phyloP scores from a whole-genome alignment of 1,140 invertebrate species.

The Formica exsecta region DNA sequence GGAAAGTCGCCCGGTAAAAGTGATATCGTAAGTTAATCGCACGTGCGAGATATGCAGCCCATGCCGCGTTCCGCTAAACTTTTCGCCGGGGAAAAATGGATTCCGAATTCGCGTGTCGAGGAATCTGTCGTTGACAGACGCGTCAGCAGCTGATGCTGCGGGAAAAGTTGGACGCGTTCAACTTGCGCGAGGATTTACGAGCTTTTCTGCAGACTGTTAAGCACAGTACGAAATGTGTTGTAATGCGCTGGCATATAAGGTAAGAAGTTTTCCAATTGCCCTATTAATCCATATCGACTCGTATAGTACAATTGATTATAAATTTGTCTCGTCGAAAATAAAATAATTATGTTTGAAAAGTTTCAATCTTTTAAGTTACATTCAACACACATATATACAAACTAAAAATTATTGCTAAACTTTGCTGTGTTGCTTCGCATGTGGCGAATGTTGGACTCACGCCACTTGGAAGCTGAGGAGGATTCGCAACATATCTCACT shows the following conservation, averaged over 20 bases:
- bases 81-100: constrained; percentile 32
- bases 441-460: constrained; percentile 31
- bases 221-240: constrained; percentile 12
- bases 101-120: constrained; percentile 42
- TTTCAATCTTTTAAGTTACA: neutral
- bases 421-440: neutral
- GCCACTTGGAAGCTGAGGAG: constrained; percentile 25
- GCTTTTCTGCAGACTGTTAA: constrained; percentile 16
- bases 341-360: neutral
- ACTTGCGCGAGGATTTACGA: constrained; percentile 51
- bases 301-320: neutral
- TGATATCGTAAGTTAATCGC: constrained; percentile 50
- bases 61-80: constrained; percentile 28
- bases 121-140: constrained; percentile 74
- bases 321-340: neutral
- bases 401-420: neutral
- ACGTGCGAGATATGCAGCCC: constrained; percentile 34
- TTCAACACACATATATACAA: neutral
- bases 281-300: neutral
- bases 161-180: constrained; percentile 77
- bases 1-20: constrained; percentile 45
- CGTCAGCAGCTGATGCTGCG: constrained; percentile 74
- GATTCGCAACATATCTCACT: neutral
- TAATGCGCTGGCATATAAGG: neutral
- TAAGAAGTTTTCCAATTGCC: constrained; percentile 35